Percentiles rank a stretch among this genome's conserved stretches.
phyloP scores from a whole-genome alignment of 2,113 vertebrate genomes.

The Gopherus evgoodei region DNA sequence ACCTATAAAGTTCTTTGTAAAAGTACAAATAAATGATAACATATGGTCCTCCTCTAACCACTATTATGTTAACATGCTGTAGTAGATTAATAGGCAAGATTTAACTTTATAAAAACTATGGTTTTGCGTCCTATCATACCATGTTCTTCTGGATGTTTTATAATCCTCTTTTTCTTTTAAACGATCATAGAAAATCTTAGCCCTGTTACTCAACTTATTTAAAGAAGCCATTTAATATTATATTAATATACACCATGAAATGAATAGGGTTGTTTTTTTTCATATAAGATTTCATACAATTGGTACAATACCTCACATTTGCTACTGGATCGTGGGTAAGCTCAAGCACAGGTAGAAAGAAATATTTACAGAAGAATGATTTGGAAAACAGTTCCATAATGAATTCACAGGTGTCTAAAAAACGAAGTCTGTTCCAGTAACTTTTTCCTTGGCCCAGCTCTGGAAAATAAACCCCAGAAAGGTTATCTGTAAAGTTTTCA shows the following conservation, averaged over 20 bases:
- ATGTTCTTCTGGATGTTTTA: not conserved
- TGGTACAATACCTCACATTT: constrained; percentile 90
- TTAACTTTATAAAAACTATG: not conserved
- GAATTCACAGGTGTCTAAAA: constrained; percentile 95
- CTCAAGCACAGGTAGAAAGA: constrained; percentile 91
- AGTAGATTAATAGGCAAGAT: not conserved
- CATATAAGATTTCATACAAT: not conserved
- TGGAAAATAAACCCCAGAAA: constrained; percentile 71
- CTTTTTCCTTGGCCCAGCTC: constrained; percentile 94
- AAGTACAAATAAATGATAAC: not conserved
- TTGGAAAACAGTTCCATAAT: constrained; percentile 95
- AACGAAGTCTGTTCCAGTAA: constrained; percentile 95
- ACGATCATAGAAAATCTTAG: not conserved
- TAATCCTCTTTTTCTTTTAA: not conserved
- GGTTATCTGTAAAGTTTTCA: constrained; percentile 1
- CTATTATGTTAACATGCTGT: not conserved
- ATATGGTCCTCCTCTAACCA: not conserved
- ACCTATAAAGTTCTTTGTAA: not conserved
- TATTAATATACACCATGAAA: not conserved
- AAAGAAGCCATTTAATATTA: not conserved
- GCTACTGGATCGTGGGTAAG: constrained; percentile 93
- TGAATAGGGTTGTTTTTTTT: not conserved
- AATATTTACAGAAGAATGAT: constrained; percentile 96
- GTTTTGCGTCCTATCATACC: not conserved
- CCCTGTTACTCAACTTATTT: not conserved